These are phyloP conservation scores for Schizaphis graminum DNA, from an alignment of 2,888 invertebrate species.

Conservation along the genomic window DNA sequence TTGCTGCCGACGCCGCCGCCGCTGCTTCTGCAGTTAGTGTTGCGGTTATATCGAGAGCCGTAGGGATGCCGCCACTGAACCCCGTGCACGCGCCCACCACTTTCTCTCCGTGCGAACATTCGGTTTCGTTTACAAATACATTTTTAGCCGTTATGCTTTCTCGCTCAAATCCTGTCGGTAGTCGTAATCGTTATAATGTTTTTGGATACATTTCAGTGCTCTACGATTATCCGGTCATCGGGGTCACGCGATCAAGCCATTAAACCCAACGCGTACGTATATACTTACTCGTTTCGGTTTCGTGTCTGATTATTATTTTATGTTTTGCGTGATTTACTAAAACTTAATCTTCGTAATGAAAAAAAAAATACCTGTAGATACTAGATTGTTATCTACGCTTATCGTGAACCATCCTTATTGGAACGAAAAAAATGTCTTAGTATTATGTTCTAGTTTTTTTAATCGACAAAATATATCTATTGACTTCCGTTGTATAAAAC, in stretches of 20 bases:
- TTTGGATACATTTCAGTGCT: conserved; percentile 46
- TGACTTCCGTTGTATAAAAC: background rate
- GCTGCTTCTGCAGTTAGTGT: background rate
- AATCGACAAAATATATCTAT: background rate
- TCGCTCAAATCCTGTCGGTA: conserved; percentile 42
- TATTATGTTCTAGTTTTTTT: conserved; percentile 7
- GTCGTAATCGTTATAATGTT: conserved; percentile 28
- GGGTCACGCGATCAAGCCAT: conserved; percentile 46
- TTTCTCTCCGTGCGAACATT: conserved; percentile 52
- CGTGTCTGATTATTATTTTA: conserved; percentile 1
- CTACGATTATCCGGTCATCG: conserved; percentile 49
- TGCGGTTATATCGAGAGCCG: conserved; percentile 41
- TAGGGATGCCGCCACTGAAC: conserved; percentile 47
- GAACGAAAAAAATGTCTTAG: background rate
- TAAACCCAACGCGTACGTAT: background rate
- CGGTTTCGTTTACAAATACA: conserved; percentile 51
- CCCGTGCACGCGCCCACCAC: conserved; percentile 54
- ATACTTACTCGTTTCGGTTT: background rate
- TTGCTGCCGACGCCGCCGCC: background rate
- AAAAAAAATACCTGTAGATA: conserved; percentile 32
- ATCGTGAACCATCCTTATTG: background rate
- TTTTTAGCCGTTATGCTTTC: conserved; percentile 63
- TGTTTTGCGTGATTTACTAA: conserved; percentile 5
- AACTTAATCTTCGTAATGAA: background rate
- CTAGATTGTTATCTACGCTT: background rate